phyloP scores from a whole-genome alignment of 2,113 vertebrate genomes.

The Drymodes brunneopygia region DNA sequence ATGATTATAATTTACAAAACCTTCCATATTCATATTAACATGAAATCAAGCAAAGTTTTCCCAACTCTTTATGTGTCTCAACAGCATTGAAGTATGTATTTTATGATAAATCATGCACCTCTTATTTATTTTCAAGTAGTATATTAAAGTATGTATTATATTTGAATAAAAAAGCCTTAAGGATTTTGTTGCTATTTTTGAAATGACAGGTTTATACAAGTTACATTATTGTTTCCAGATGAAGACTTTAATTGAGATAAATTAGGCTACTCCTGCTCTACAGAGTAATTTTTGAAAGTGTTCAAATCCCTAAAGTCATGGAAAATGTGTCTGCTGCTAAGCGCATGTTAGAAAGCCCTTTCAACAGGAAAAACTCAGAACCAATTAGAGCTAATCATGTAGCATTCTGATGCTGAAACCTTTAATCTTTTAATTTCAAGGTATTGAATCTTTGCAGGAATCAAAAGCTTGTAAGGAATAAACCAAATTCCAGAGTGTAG shows the following conservation, averaged over 20 bases:
- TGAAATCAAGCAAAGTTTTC: not conserved
- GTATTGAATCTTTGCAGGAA: not conserved
- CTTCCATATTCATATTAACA: not conserved
- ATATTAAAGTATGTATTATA: not conserved
- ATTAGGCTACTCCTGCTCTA: not conserved
- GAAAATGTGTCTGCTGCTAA: conserved; percentile 15
- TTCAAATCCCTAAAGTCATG: not conserved
- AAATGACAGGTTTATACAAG: not conserved
- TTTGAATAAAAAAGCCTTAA: not conserved
- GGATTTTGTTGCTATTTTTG: not conserved
- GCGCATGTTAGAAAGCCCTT: not conserved
- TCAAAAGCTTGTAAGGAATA: not conserved
- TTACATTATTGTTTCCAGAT: conserved; percentile 12
- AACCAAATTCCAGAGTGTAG: not conserved
- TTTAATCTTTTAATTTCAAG: conserved; percentile 16
- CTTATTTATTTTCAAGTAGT: not conserved
- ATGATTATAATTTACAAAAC: not conserved
- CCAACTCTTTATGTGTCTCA: not conserved
- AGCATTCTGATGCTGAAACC: not conserved
- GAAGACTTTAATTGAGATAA: conserved; percentile 8
- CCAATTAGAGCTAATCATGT: not conserved
- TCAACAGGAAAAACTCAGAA: not conserved
- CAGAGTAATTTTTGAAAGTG: not conserved
- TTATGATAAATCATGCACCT: not conserved
- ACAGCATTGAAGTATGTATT: not conserved